Base-by-base conservation (phyloP, 2,888 invertebrate species). In the Oegoconia quadripuncta region DNA sequence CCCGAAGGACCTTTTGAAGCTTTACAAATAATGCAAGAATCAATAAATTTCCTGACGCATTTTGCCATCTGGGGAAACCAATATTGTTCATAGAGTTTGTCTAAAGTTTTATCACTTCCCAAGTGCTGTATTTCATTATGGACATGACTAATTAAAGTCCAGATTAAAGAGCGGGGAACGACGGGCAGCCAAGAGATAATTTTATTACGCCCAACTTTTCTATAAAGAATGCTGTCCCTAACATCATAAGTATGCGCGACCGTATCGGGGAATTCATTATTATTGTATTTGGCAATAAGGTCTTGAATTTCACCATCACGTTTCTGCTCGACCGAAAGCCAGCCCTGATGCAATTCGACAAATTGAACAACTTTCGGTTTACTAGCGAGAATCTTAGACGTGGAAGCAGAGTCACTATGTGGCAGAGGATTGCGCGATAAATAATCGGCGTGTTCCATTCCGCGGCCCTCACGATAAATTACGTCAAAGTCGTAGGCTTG, bases 21-120 rank as follows among this genome's bases (percentile, higher is more conserved):
- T 44, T 49, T 56, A 37, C 68, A 69, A 0, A 59, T 65, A 3
- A 68, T 39, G 36, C 68, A 70, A 13, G 50, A 55, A 1, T 64
- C 61, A 0, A 63, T 54, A 34, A 67, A 71, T 37, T 61, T 64
- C 25, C 56, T 36, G 0, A 69, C 64, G 22, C 46, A 60, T 17
- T 48, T 52, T 0, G 52, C 6, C 61, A 67, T 66, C 1, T 46
- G 25, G 0, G 39, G 40, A 30, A 68, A 69, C 66, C 66, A 69
- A 23, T 62, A 65, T 11, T 44, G 34, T 3, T 63, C 44, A 17
- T 58, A 61, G 0, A 52, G 1, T 14, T 33, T 33, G 1, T 27
- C 15, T 2, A 34, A 9, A 13, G 39, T 39, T 9, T 39, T 39
- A 13, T 39, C 39, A 12, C 17, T 28, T 3, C 33, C 39, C 5